These are phyloP conservation scores for Tetragonula carbonaria DNA, from an alignment of 2,888 invertebrate species.

Conservation along the genomic window DNA sequence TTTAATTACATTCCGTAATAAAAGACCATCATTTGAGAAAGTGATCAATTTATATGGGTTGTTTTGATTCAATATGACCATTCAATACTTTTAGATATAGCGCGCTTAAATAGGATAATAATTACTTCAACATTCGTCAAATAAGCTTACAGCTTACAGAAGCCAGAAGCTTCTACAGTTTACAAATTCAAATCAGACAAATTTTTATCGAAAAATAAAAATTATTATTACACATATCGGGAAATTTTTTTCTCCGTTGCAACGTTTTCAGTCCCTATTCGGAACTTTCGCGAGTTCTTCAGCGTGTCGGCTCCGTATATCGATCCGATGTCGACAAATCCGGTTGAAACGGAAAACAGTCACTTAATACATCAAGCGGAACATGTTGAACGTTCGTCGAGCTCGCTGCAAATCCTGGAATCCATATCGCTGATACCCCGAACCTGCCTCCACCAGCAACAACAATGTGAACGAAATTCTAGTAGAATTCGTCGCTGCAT, in stretches of 20 bases:
- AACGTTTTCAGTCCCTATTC: background rate
- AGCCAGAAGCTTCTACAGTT: background rate
- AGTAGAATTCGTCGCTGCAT: background rate
- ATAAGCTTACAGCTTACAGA: background rate
- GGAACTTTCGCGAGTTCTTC: constrained; percentile 7
- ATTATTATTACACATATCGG: background rate
- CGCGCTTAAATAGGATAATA: background rate
- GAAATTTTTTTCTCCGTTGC: background rate
- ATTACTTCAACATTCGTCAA: background rate
- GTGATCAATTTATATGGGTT: background rate
- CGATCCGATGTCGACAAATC: constrained; percentile 37
- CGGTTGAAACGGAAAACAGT: constrained; percentile 37
- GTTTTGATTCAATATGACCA: background rate
- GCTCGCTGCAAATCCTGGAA: constrained; percentile 28
- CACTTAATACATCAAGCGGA: constrained; percentile 33
- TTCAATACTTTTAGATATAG: background rate
- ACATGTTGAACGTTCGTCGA: constrained; percentile 18
- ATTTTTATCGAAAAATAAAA: background rate
- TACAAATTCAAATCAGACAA: background rate
- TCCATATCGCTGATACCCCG: constrained; percentile 20
- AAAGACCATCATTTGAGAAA: too few species aligned
- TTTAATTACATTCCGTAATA: too few species aligned
- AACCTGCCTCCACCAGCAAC: background rate
- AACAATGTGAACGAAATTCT: background rate
- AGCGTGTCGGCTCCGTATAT: constrained; percentile 3